Percentiles rank a stretch among this genome's conserved stretches.
Conservation (phyloP, 2,113 vertebrate genomes). For the Irena cyanogastra region DNA sequence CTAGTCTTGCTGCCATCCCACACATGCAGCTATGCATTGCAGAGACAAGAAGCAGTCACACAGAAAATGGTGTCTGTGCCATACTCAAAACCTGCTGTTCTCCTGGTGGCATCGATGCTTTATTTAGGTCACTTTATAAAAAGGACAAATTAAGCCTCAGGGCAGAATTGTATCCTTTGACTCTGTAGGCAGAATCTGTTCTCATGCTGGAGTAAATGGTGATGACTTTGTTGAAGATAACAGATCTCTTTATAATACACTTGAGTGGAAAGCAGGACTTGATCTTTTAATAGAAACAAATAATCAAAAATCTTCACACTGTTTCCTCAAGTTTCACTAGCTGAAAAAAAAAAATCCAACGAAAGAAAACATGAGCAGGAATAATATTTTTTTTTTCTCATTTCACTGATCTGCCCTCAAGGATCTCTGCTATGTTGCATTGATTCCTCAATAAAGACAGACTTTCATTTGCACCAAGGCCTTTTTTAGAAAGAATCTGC, state of each 20-base stretch:
- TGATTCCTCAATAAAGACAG: neutral
- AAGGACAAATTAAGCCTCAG: conserved; percentile 8
- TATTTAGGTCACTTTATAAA: conserved; percentile 48
- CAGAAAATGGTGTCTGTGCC: neutral
- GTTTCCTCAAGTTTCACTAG: neutral
- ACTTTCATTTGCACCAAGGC: neutral
- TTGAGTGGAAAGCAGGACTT: neutral
- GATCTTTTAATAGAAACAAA: neutral
- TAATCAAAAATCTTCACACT: neutral
- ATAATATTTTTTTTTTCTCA: neutral
- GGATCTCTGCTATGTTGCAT: neutral
- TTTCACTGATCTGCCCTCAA: neutral
- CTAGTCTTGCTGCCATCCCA: neutral
- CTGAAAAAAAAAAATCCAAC: neutral
- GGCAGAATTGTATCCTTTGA: neutral
- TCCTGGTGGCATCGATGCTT: neutral
- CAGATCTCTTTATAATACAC: neutral
- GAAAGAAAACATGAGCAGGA: neutral
- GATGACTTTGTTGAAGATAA: neutral
- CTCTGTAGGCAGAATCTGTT: neutral
- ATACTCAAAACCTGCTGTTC: neutral
- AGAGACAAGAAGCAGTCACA: neutral
- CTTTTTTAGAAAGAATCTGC: neutral
- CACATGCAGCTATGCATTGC: neutral
- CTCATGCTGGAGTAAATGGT: neutral